Evolutionary conservation across 1,140 invertebrate species (phyloP).

Genomic region (Homalodisca vitripennis): DNA sequence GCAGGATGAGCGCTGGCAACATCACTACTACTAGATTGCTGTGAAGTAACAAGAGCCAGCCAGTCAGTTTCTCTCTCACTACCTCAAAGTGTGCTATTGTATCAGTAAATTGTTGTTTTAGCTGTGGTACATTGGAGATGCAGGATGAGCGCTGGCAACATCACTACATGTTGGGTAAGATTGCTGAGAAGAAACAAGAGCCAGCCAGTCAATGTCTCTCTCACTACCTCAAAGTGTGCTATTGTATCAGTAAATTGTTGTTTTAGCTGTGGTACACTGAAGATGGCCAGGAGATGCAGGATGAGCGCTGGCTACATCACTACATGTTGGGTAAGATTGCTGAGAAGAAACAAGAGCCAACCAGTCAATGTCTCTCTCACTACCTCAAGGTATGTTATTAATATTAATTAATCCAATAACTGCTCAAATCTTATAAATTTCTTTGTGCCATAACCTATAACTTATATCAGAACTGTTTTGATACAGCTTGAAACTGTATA

Average conservation of each 20-base stretch:
- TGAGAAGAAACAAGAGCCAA: slow-evolving; percentile 75
- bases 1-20: slow-evolving; percentile 82
- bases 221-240: slow-evolving; percentile 75
- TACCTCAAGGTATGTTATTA: slow-evolving; percentile 75
- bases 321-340: slow-evolving; percentile 92
- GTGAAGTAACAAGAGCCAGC: slow-evolving; percentile 77
- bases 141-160: slow-evolving; percentile 83
- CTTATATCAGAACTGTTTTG: no score
- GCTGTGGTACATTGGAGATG: slow-evolving; percentile 46
- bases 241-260: no score
- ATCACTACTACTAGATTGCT: slow-evolving; percentile 87
- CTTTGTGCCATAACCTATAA: no score
- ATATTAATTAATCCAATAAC: no score
- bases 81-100: slow-evolving; percentile 69
- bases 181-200: slow-evolving; percentile 77
- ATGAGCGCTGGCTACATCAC: slow-evolving; percentile 85
- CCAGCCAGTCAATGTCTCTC: slow-evolving; percentile 71
- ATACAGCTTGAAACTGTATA: no score
- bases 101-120: not conserved
- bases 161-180: slow-evolving; percentile 92
- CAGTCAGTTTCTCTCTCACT: slow-evolving; percentile 74
- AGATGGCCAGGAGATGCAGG: slow-evolving; percentile 58
- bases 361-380: slow-evolving; percentile 72
- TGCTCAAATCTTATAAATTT: no score
- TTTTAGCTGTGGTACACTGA: slow-evolving; percentile 38